A percentile compares a stretch with the other conserved stretches of the same genome.
Evolutionary conservation across 2,888 invertebrate species (phyloP).

Genomic region (Leptura quadrifasciata): DNA sequence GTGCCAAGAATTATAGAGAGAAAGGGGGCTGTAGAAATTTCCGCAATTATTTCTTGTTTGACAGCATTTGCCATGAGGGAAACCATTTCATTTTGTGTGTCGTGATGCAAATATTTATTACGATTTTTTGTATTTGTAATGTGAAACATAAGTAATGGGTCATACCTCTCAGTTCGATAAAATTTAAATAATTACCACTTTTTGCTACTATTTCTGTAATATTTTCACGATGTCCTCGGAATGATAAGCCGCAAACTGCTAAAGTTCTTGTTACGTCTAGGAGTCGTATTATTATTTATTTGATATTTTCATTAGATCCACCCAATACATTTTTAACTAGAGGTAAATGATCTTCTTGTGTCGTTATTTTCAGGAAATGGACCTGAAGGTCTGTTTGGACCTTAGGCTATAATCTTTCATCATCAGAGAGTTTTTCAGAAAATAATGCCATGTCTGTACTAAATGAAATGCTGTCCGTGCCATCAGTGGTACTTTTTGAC

Average conservation of each 20-base stretch:
- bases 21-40: conserved; percentile 28
- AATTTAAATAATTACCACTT: conserved; percentile 38
- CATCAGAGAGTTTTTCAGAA: conserved; percentile 11
- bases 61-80: conserved; percentile 15
- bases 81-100: conserved; percentile 38
- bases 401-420: conserved; percentile 5
- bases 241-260: neutral
- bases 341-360: conserved; percentile 12
- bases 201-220: neutral
- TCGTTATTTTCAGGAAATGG: conserved; percentile 16
- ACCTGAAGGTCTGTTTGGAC: conserved; percentile 4
- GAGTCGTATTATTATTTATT: neutral
- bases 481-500: conserved; percentile 1
- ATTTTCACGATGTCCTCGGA: conserved; percentile 7
- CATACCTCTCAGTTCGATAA: conserved; percentile 33
- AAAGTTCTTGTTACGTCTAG: neutral
- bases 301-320: neutral
- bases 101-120: too few relatives aligned
- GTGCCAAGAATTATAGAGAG: neutral
- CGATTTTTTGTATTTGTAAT: conserved; percentile 33
- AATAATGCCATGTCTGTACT: neutral
- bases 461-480: neutral
- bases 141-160: conserved; percentile 31
- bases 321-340: neutral
- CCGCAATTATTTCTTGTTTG: conserved; percentile 27